A percentile compares a stretch with the other conserved stretches of the same genome.
These are phyloP conservation scores for Orthochromis malagaraziensis DNA, from an alignment of 2,113 vertebrate species.

Conservation along the genomic window DNA sequence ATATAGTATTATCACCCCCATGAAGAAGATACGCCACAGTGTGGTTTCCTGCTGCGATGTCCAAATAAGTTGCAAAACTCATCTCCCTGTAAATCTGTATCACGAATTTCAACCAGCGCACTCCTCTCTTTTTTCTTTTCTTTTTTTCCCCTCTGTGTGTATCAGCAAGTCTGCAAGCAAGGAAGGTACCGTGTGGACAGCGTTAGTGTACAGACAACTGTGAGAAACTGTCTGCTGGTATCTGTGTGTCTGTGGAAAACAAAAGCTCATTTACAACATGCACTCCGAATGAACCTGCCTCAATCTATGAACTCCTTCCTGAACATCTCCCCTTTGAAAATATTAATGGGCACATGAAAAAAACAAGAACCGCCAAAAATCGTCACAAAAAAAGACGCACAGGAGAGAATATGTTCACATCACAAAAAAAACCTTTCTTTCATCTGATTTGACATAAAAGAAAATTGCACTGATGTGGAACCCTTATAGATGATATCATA, in stretches of 20 bases:
- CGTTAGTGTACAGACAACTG: neutral
- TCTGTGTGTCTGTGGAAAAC: neutral
- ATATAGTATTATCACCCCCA: neutral
- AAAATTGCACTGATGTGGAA: neutral
- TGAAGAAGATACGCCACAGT: neutral
- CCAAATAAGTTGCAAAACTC: neutral
- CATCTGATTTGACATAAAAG: neutral
- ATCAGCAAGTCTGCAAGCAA: neutral
- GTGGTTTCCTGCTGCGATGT: neutral
- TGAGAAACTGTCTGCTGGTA: neutral
- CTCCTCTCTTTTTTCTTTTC: neutral
- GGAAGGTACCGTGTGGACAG: neutral
- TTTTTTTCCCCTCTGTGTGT: neutral
- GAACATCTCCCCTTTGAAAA: slow-evolving; percentile 14
- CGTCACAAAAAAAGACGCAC: neutral
- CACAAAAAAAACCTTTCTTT: neutral
- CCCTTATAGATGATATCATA: slow-evolving; percentile 27
- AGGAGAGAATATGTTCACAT: neutral
- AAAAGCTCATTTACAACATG: neutral
- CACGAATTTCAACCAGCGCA: neutral
- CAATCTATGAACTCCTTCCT: neutral
- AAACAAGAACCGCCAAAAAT: neutral
- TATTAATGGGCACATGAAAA: slow-evolving; percentile 5
- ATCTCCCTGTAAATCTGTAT: neutral
- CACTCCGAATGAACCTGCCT: slow-evolving; percentile 30